Evolutionary conservation across 2,113 vertebrate species (phyloP).

Genomic region (Cisticola juncidis): DNA sequence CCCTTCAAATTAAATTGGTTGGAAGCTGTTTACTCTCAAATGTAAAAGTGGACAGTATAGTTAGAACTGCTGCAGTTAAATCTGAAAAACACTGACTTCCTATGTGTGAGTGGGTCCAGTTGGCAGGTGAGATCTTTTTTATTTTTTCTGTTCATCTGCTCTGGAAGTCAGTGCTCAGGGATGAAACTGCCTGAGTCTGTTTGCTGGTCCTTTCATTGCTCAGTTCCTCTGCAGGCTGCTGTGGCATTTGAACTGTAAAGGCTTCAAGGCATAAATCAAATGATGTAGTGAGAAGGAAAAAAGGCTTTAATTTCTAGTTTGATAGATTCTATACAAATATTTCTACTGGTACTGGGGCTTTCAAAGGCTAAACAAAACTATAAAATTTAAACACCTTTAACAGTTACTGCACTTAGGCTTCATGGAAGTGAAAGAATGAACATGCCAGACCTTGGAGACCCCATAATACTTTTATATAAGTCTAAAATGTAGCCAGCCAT

Average conservation of each 20-base stretch:
- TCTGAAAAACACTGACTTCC: not conserved
- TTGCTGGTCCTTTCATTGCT: not conserved
- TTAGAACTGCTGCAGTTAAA: not conserved
- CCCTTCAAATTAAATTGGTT: not conserved
- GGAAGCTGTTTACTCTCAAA: not conserved
- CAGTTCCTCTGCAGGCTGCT: not conserved
- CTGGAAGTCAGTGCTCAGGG: not conserved
- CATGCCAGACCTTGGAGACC: not conserved
- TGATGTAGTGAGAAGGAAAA: not conserved
- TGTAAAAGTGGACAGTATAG: not conserved
- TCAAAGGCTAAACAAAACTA: not conserved
- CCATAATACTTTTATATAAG: not conserved
- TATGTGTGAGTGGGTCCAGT: rapidly evolving
- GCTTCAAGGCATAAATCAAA: not conserved
- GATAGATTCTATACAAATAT: not conserved
- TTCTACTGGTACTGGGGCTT: not conserved
- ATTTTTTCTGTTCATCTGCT: not conserved
- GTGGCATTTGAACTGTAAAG: not conserved
- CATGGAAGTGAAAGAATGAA: not conserved
- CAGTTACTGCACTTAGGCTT: not conserved
- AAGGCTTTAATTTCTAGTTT: not conserved
- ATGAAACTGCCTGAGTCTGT: not conserved
- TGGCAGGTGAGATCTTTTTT: not conserved
- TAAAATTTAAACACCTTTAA: not conserved
- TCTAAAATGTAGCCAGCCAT: not conserved